phyloP scores from a whole-genome alignment of 2,888 invertebrate species.

The Yponomeuta malinellus region DNA sequence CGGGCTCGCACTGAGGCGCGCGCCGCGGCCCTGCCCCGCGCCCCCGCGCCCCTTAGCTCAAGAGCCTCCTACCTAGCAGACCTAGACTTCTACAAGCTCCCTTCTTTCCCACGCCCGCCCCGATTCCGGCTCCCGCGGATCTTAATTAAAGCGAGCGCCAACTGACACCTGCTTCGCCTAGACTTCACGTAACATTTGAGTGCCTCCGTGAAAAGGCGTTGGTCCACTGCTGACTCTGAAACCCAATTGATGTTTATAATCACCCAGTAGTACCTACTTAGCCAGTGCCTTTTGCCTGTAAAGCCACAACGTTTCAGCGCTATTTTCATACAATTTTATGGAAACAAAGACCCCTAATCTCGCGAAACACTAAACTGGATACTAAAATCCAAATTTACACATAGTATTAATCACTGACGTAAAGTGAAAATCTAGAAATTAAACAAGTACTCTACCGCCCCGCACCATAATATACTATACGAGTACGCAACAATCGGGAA shows the following conservation, averaged over 20 bases:
- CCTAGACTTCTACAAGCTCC: slow-evolving; percentile 45
- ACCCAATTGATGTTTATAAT: too few relatives aligned
- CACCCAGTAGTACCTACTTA: too few relatives aligned
- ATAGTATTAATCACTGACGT: not conserved
- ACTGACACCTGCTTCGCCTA: slow-evolving; percentile 4
- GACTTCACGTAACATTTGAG: too few relatives aligned
- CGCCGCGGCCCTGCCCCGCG: slow-evolving; percentile 49
- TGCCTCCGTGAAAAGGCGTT: too few relatives aligned
- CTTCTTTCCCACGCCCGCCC: slow-evolving; percentile 23
- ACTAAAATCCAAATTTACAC: not conserved
- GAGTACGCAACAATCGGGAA: not conserved
- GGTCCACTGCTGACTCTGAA: not conserved
- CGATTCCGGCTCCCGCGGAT: not conserved
- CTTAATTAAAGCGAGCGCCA: not conserved
- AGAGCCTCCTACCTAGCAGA: slow-evolving; percentile 28
- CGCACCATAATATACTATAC: too few relatives aligned
- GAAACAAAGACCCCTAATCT: not conserved
- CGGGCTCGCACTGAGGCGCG: slow-evolving; percentile 69
- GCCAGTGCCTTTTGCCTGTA: too few relatives aligned
- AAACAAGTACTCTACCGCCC: not conserved
- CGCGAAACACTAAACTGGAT: not conserved
- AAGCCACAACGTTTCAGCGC: too few relatives aligned
- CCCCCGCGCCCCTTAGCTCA: slow-evolving; percentile 34
- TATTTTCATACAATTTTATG: not conserved
- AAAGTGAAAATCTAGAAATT: not conserved